Base-by-base conservation (phyloP, 2,888 invertebrate species). In the Patella ulyssiponensis region DNA sequence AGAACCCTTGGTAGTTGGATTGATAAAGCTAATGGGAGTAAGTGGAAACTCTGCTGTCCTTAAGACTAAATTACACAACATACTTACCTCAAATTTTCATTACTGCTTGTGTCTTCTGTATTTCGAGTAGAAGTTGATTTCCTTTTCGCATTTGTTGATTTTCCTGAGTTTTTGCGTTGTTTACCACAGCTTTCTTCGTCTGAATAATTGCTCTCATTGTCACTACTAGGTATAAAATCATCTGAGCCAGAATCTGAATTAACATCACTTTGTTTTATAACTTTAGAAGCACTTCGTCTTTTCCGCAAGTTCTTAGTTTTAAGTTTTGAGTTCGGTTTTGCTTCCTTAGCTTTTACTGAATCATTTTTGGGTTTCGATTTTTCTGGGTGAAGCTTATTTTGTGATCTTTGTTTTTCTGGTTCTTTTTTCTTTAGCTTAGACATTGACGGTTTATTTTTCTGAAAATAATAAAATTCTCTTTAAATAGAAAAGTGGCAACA, bases 281-380 rank as follows among this genome's bases (percentile, higher is more conserved):
- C 64, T 11, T 64, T 23, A 20, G 20, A 23, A 11, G 64, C 20
- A 23, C 20, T 23, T 12, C 23, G 64, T 72, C 78, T 56, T 78
- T 78, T 54, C 75, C 72, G 20, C 15, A 51, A 53, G 53, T 73
- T 71, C 17, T 79, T 74, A 81, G 85, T 86, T 33, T 87, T 83
- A 80, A 88, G 89, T 52, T 88, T 88, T 84, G 87, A 89, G 80
- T 82, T 87, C 87, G 71, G 75, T 80, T 64, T 74, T 54, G 88
- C 88, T 69, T 86, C 90, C 1, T 89, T 90, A 69, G 56, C 77
- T 76, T 76, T 77, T 20, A 44, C 80, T 75, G 75, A 77, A 53
- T 14, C 74, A 52, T 76, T 75, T 58, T 70, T 52, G 23, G 52
- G 56, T 58, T 52, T 73, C n/a, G 15, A 69, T 54, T 78, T 69